Evolutionary conservation across 2,113 vertebrate genomes (phyloP), one percentile per base, ranked within the genome.

Genomic region (Embiotoca jacksoni): DNA sequence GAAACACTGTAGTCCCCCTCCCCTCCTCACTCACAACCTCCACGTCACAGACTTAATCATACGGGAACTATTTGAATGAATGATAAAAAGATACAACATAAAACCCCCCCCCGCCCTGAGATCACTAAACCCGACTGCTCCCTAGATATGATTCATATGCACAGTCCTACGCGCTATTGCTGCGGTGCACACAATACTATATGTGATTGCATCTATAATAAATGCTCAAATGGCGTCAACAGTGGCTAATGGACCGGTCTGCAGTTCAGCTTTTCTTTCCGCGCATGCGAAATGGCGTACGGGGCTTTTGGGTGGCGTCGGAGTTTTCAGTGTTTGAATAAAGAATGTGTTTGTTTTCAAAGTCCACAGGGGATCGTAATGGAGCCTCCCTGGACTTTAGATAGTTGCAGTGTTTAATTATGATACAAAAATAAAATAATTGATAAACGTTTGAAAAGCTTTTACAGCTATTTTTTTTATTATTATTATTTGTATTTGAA

Each of bases 261-360:
- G 69, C 69, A 13, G n/a, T 41, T 55, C 46, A 41, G 61, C 32
- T 49, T 53, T 81, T 55, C 72, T 44, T 8, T 16, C 50, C 65
- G 79, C 91, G 90, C 93, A 92, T 85, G 92, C 86, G 90, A 90
- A 94, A 91, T 92, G 91, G 92, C 82, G 86, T 62, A 64, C 14
- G 23, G 13, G 57, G 33, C 55, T 0, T 89, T 90, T 41, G 1
- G 0, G 32, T 3, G 10, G 10, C 10, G 6, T 85, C 30, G 67
- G 58, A 63, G 69, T 75, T 73, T 2, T 33, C 11, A 7, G 0
- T 0, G 33, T 55, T n/a, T 23, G 23, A 23, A 23, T 23, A 23
- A 23, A 23, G 23, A 23, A 23, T 23, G 23, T 23, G 23, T 23
- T 23, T 23, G 23, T 23, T 23, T 23, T 23, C 23, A 23, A 23